These are phyloP conservation scores for Pelagia noctiluca DNA, from an alignment of 30 jellyfish, hydroid and myxozoan genomes.

Conservation along the genomic window DNA sequence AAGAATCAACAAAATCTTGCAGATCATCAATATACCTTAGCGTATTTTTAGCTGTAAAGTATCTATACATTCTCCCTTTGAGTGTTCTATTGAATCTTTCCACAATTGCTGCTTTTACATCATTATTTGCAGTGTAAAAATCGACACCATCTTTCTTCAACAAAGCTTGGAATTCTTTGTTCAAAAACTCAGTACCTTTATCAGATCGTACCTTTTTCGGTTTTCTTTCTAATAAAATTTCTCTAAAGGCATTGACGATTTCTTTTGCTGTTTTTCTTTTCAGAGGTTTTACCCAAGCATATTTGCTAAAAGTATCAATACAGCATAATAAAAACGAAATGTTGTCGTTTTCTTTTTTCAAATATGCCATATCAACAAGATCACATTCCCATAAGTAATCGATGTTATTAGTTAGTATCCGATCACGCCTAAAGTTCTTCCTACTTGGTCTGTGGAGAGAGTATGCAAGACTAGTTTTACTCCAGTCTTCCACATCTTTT, in stretches of 20 bases:
- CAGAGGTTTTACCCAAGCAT: constrained; percentile 64
- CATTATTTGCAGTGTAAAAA: constrained; percentile 25
- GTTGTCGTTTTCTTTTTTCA: constrained; percentile 34
- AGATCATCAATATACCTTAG: constrained; percentile 29
- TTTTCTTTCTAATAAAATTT: constrained; percentile 5
- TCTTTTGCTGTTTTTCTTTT: constrained; percentile 30
- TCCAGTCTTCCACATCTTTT: constrained; percentile 35
- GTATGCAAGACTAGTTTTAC: constrained; percentile 27
- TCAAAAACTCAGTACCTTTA: background rate
- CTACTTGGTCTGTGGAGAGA: constrained; percentile 60
- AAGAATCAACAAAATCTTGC: constrained; percentile 32
- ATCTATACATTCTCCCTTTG: constrained; percentile 37
- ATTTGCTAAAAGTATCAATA: constrained; percentile 59
- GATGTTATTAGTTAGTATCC: constrained; percentile 39
- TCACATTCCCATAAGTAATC: constrained; percentile 56
- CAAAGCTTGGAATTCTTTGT: background rate
- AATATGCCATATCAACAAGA: constrained; percentile 31
- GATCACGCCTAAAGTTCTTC: constrained; percentile 39
- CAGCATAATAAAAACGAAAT: constrained; percentile 27
- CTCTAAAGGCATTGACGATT: constrained; percentile 10
- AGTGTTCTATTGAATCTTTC: constrained; percentile 61
- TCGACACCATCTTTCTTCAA: background rate
- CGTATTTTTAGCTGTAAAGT: constrained; percentile 36
- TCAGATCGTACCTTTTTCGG: constrained; percentile 2
- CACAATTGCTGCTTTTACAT: constrained; percentile 45